Conservation (phyloP, 2,797 vertebrate genomes). For the Oceanodroma leucorhoa region DNA sequence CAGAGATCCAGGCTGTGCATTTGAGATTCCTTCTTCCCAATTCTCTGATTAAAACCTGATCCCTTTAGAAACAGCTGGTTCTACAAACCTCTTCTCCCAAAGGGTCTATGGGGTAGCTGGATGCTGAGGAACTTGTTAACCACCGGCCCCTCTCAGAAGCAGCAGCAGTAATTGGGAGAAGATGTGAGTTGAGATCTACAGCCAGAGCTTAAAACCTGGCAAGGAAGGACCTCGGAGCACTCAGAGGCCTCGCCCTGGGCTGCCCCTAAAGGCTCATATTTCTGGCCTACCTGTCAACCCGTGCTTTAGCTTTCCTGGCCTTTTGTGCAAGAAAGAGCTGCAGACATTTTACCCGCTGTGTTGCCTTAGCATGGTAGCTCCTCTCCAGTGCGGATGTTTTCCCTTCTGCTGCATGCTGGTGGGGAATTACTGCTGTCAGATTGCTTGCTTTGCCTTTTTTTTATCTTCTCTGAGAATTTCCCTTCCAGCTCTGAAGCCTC, state of each 20-base stretch:
- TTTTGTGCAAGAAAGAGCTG: background rate
- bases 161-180: conserved; percentile 31
- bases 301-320: background rate
- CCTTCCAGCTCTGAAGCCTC: background rate
- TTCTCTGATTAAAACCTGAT: conserved; percentile 4
- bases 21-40: background rate
- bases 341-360: fast-evolving
- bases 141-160: background rate
- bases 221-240: background rate
- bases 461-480: background rate
- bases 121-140: background rate
- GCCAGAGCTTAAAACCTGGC: conserved; percentile 34
- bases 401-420: background rate
- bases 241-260: background rate
- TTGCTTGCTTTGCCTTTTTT: background rate
- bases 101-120: background rate
- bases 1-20: background rate
- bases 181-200: conserved; percentile 32
- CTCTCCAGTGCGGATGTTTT: background rate
- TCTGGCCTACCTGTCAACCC: background rate
- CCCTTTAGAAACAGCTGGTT: background rate
- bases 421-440: background rate
- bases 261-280: background rate
- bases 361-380: background rate
- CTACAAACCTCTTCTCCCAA: background rate